phyloP scores from a whole-genome alignment of 2,113 vertebrate species.

The Grantiella picta region DNA sequence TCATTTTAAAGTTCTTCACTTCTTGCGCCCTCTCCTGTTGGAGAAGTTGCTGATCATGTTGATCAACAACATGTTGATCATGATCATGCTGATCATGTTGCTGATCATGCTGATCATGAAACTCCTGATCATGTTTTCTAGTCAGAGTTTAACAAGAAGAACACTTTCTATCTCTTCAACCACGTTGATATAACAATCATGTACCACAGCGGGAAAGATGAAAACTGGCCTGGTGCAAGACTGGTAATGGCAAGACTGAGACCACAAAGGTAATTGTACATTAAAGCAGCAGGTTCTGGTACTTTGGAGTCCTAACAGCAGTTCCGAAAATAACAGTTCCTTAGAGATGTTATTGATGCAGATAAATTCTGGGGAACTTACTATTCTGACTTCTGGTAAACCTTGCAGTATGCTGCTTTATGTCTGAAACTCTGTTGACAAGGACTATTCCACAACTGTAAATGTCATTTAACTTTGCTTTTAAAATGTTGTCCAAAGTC shows the following conservation, averaged over 20 bases:
- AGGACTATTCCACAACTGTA: background rate
- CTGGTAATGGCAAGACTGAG: constrained; percentile 84
- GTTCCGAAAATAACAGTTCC: background rate
- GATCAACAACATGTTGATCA: too few species aligned
- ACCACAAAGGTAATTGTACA: constrained; percentile 81
- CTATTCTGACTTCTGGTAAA: background rate
- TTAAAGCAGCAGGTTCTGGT: background rate
- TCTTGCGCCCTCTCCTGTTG: constrained; percentile 26
- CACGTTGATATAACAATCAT: constrained; percentile 87
- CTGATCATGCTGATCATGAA: too few species aligned
- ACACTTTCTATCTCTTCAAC: constrained; percentile 89
- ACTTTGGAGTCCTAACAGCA: background rate
- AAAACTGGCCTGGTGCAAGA: constrained; percentile 76
- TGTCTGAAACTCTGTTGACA: background rate
- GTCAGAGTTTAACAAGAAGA: constrained; percentile 86
- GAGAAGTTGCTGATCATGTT: constrained; percentile 28
- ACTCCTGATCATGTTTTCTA: constrained; percentile 57
- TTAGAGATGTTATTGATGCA: background rate
- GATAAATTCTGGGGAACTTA: background rate
- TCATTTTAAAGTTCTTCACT: background rate
- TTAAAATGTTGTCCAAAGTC: background rate
- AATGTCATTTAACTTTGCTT: background rate
- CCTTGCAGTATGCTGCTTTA: background rate
- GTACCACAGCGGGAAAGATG: constrained; percentile 78
- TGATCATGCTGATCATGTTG: too few species aligned